phyloP scores from a whole-genome alignment of 2,888 invertebrate species.

The Bedellia somnulentella region DNA sequence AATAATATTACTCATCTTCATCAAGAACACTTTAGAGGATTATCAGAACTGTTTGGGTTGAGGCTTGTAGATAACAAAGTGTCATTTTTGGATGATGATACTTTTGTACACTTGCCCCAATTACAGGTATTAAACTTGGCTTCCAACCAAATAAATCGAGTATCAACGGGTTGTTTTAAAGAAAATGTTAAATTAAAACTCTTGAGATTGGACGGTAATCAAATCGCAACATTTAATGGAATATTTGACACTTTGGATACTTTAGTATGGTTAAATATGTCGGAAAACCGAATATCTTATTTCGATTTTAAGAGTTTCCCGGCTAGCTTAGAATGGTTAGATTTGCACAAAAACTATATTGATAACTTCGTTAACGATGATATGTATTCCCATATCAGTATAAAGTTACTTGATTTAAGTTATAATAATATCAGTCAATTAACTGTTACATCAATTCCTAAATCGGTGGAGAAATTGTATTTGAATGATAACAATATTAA shows the following conservation, averaged over 20 bases:
- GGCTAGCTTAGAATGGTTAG: slow-evolving; percentile 73
- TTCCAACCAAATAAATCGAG: slow-evolving; percentile 73
- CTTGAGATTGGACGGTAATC: slow-evolving; percentile 76
- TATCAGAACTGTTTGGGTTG: slow-evolving; percentile 73
- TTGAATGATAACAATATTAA: slow-evolving; percentile 75
- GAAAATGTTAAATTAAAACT: slow-evolving; percentile 71
- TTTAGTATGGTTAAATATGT: slow-evolving; percentile 79
- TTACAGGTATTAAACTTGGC: slow-evolving; percentile 80
- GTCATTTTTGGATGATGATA: slow-evolving; percentile 71
- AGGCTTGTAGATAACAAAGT: slow-evolving; percentile 81
- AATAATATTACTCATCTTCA: slow-evolving; percentile 74
- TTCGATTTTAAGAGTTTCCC: slow-evolving; percentile 80
- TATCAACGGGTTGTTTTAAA: slow-evolving; percentile 74
- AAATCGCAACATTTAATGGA: slow-evolving; percentile 70
- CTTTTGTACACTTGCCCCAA: slow-evolving; percentile 72
- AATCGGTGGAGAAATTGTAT: slow-evolving; percentile 71
- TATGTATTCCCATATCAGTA: slow-evolving; percentile 48
- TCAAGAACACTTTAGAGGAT: slow-evolving; percentile 72
- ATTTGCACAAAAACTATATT: slow-evolving; percentile 76
- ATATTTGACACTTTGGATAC: slow-evolving; percentile 71
- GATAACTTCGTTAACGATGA: slow-evolving; percentile 62
- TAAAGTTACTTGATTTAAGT: slow-evolving; percentile 72
- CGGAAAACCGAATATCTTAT: slow-evolving; percentile 72
- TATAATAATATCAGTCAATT: slow-evolving; percentile 71
- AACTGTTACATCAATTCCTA: slow-evolving; percentile 68